Percentiles rank a stretch among this genome's conserved stretches.
These are phyloP conservation scores for Drosophila niveifrons DNA, from an alignment of 2,888 invertebrate species.

Conservation along the genomic window DNA sequence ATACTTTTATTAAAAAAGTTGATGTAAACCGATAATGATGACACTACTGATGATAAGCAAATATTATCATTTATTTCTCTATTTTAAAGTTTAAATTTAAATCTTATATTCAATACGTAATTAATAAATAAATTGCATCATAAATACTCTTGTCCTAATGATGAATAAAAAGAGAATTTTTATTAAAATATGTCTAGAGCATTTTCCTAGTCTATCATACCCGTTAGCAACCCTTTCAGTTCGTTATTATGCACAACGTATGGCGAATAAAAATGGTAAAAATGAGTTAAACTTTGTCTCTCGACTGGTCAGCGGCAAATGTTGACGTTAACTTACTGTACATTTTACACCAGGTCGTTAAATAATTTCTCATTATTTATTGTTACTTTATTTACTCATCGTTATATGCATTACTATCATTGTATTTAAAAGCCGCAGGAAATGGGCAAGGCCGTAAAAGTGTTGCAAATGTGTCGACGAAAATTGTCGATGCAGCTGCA, in stretches of 20 bases:
- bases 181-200: constrained; percentile 10
- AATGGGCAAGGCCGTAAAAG: constrained; percentile 52
- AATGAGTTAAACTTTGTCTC: constrained; percentile 46
- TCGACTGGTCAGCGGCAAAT: constrained; percentile 59
- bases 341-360: constrained; percentile 59
- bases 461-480: constrained; percentile 57
- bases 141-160: neutral
- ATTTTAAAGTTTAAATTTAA: too few species aligned
- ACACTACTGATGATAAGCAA: too few species aligned
- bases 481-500: constrained; percentile 35
- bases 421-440: constrained; percentile 43
- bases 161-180: neutral
- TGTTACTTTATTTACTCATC: constrained; percentile 9
- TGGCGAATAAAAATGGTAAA: constrained; percentile 57
- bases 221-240: neutral
- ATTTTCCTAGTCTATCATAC: neutral
- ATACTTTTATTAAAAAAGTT: too few species aligned
- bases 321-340: constrained; percentile 71
- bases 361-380: constrained; percentile 43
- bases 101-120: too few species aligned
- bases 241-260: constrained; percentile 68
- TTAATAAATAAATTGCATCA: neutral
- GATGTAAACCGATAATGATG: too few species aligned
- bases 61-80: too few species aligned
- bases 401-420: neutral